Conservation (phyloP, 2,888 invertebrate species). For the Marronus borbonicus region DNA sequence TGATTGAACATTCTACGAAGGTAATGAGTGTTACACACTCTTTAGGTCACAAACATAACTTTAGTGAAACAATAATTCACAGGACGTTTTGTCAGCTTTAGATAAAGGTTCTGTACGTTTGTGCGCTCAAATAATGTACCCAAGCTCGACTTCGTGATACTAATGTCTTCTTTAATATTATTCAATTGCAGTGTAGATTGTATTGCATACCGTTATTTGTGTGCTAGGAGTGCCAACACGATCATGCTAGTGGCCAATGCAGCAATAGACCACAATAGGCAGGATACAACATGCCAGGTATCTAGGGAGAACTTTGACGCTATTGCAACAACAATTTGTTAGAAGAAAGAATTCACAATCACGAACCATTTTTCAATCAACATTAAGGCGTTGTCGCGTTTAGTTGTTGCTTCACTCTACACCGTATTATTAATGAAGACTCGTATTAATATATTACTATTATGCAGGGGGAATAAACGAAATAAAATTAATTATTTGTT, state of each 20-base stretch:
- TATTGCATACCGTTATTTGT: conserved; percentile 68
- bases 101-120: too few relatives aligned
- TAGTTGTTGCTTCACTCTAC: conserved; percentile 42
- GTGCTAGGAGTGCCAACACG: conserved; percentile 70
- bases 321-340: conserved; percentile 55
- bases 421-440: conserved; percentile 34
- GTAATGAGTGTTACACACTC: too few relatives aligned
- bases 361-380: conserved; percentile 63
- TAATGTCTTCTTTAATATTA: conserved; percentile 9
- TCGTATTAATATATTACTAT: conserved; percentile 44
- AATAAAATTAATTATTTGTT: conserved; percentile 34
- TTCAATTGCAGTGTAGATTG: conserved; percentile 54
- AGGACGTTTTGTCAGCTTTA: too few relatives aligned
- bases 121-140: neutral
- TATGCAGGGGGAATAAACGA: conserved; percentile 14
- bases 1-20: too few relatives aligned
- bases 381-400: conserved; percentile 61
- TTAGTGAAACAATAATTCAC: too few relatives aligned
- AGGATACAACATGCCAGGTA: conserved; percentile 70
- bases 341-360: conserved; percentile 47
- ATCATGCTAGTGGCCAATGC: conserved; percentile 71
- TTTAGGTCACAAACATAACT: too few relatives aligned
- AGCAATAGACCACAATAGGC: conserved; percentile 69
- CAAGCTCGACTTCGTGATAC: conserved; percentile 10
- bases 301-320: conserved; percentile 65